Percentiles rank a stretch among this genome's conserved stretches.
phyloP scores from a whole-genome alignment of 2,113 vertebrate species.

The Ophiodon elongatus region DNA sequence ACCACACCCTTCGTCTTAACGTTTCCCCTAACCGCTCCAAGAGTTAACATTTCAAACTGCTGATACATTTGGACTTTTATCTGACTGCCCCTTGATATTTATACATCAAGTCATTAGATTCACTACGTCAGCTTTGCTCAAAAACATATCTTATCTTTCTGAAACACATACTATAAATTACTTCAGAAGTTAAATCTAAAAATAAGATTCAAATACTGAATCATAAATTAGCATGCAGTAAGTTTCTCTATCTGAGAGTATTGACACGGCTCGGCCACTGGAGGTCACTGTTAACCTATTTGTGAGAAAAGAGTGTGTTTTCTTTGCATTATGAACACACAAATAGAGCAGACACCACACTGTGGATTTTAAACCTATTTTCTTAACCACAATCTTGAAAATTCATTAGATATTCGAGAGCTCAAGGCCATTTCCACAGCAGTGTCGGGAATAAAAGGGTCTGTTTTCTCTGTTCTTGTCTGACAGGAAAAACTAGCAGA shows the following conservation, averaged over 20 bases:
- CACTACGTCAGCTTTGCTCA: background rate
- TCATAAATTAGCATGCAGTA: too few relatives aligned
- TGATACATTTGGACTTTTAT: background rate
- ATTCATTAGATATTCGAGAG: slow-evolving; percentile 48
- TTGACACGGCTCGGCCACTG: slow-evolving; percentile 56
- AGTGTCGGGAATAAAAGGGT: slow-evolving; percentile 39
- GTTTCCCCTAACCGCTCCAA: background rate
- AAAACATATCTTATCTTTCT: background rate
- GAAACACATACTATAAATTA: background rate
- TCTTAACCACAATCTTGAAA: slow-evolving; percentile 34
- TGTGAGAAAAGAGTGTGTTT: slow-evolving; percentile 3
- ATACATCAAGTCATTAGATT: background rate
- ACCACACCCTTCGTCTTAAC: background rate
- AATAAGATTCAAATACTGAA: background rate
- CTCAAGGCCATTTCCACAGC: slow-evolving; percentile 52
- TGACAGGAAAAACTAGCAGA: slow-evolving; percentile 91
- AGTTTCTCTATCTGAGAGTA: background rate
- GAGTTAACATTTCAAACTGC: background rate
- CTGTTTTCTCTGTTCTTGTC: slow-evolving; percentile 51
- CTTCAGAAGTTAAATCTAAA: too few relatives aligned
- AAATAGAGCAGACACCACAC: background rate
- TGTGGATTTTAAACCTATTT: slow-evolving; percentile 9
- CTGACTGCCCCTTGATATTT: background rate
- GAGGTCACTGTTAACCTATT: slow-evolving; percentile 72
- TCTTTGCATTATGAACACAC: slow-evolving; percentile 3